Percentiles rank a stretch among this genome's conserved stretches.
These are phyloP conservation scores for Lepidochrysops patricia DNA, from an alignment of 2,888 invertebrate species.

Conservation along the genomic window DNA sequence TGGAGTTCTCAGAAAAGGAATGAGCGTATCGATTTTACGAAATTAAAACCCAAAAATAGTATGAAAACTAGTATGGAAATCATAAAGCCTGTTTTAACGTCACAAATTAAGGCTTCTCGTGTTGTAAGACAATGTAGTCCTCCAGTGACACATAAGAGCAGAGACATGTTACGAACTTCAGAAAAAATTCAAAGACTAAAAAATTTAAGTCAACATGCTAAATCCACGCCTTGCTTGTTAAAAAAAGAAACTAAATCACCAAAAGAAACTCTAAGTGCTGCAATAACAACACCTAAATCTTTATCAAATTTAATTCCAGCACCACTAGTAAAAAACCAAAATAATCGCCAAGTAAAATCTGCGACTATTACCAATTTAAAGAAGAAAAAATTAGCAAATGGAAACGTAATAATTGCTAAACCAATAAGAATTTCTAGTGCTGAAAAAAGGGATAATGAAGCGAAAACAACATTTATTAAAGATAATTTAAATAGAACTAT, in stretches of 20 bases:
- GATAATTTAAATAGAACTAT: neutral
- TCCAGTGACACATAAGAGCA: constrained; percentile 50
- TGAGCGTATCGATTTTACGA: constrained; percentile 54
- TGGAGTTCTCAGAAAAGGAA: constrained; percentile 68
- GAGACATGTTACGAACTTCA: constrained; percentile 65
- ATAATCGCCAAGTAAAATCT: constrained; percentile 43
- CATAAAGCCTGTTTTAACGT: constrained; percentile 25
- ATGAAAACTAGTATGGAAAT: constrained; percentile 25
- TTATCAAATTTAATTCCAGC: constrained; percentile 41
- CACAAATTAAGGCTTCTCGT: neutral
- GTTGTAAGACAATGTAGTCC: constrained; percentile 11
- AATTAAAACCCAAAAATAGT: constrained; percentile 37
- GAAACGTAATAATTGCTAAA: constrained; percentile 16
- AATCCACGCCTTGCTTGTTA: constrained; percentile 47
- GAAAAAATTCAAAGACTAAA: constrained; percentile 61
- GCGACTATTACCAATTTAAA: constrained; percentile 56
- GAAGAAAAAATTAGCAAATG: constrained; percentile 45
- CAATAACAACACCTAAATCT: constrained; percentile 47
- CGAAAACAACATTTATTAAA: neutral
- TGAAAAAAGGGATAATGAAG: neutral
- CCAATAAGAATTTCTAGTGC: neutral
- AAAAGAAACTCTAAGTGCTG: constrained; percentile 34
- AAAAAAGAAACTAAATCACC: constrained; percentile 31
- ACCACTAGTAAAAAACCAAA: constrained; percentile 36
- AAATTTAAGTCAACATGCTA: constrained; percentile 42